Conservation (phyloP, 1,140 invertebrate genomes). For the Drosophila sulfurigaster region DNA sequence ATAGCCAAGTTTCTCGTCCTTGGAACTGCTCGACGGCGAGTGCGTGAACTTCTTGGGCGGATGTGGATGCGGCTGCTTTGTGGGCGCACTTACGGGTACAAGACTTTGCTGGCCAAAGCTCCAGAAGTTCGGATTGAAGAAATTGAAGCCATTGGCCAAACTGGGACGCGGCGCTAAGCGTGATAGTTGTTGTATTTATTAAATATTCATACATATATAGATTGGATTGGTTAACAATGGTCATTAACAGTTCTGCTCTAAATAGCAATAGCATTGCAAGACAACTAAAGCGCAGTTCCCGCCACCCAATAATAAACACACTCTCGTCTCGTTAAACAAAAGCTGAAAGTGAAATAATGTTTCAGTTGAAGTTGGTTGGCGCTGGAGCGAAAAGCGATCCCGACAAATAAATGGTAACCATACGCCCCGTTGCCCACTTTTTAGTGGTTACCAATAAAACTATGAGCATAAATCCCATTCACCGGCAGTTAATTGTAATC, state of each 20-base stretch:
- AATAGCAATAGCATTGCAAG: slow-evolving; percentile 71
- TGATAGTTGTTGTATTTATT: slow-evolving; percentile 1
- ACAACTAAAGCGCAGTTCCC: slow-evolving; percentile 75
- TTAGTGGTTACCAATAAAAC: slow-evolving; percentile 18
- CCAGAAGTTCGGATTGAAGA: slow-evolving; percentile 69
- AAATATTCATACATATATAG: slow-evolving; percentile 5
- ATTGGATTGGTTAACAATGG: slow-evolving; percentile 60
- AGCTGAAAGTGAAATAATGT: slow-evolving; percentile 34
- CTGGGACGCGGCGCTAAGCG: slow-evolving; percentile 64
- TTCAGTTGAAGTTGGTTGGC: slow-evolving; percentile 16
- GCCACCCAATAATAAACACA: slow-evolving; percentile 33
- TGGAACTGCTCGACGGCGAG: slow-evolving; percentile 81
- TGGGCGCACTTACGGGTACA: slow-evolving; percentile 59
- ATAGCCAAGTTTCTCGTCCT: slow-evolving; percentile 83
- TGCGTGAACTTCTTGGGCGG: slow-evolving; percentile 86
- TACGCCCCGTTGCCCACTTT: background rate
- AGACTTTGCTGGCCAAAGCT: slow-evolving; percentile 69
- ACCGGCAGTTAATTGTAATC: slow-evolving; percentile 10
- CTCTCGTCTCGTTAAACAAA: slow-evolving; percentile 32
- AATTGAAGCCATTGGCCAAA: slow-evolving; percentile 72
- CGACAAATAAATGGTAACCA: slow-evolving; percentile 1
- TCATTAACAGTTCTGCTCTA: slow-evolving; percentile 76
- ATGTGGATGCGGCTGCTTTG: slow-evolving; percentile 80
- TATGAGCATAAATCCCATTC: slow-evolving; percentile 29
- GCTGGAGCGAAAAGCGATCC: slow-evolving; percentile 35